phyloP scores from a whole-genome alignment of 2,888 invertebrate species.

The Laspeyria flexula region DNA sequence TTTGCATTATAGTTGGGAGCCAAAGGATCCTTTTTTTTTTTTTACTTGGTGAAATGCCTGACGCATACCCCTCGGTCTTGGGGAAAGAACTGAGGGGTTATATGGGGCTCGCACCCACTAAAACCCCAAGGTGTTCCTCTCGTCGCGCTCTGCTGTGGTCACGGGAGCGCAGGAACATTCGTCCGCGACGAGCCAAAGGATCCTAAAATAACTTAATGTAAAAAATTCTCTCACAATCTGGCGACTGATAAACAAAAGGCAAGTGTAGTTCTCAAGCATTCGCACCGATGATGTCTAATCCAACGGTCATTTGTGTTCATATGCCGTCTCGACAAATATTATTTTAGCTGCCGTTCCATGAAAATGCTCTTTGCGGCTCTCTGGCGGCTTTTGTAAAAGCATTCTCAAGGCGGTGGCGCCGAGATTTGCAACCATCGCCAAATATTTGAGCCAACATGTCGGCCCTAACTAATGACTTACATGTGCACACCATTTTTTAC shows the following conservation, averaged over 20 bases:
- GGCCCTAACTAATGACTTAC: conserved; percentile 79
- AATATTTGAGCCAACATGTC: conserved; percentile 75
- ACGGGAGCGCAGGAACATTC: too few relatives aligned
- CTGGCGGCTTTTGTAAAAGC: conserved; percentile 61
- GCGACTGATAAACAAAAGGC: conserved; percentile 23
- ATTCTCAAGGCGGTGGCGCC: conserved; percentile 70
- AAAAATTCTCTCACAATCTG: conserved; percentile 1
- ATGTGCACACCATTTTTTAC: conserved; percentile 69
- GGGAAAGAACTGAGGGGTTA: too few relatives aligned
- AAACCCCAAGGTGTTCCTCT: too few relatives aligned
- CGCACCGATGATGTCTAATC: conserved; percentile 65
- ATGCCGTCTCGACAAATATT: conserved; percentile 77
- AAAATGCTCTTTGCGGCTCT: conserved; percentile 40
- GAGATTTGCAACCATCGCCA: conserved; percentile 76
- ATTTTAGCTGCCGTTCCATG: conserved; percentile 72
- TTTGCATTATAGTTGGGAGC: too few relatives aligned
- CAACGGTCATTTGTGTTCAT: conserved; percentile 83
- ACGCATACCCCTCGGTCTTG: too few relatives aligned
- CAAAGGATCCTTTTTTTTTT: too few relatives aligned
- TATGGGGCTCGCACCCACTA: too few relatives aligned
- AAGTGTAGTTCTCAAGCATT: conserved; percentile 24
- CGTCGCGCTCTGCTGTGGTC: too few relatives aligned
- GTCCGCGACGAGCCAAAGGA: background rate
- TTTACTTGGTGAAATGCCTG: too few relatives aligned
- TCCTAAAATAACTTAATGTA: conserved; percentile 5